Conservation (phyloP, 2,797 vertebrate genomes). For the Argya squamiceps region DNA sequence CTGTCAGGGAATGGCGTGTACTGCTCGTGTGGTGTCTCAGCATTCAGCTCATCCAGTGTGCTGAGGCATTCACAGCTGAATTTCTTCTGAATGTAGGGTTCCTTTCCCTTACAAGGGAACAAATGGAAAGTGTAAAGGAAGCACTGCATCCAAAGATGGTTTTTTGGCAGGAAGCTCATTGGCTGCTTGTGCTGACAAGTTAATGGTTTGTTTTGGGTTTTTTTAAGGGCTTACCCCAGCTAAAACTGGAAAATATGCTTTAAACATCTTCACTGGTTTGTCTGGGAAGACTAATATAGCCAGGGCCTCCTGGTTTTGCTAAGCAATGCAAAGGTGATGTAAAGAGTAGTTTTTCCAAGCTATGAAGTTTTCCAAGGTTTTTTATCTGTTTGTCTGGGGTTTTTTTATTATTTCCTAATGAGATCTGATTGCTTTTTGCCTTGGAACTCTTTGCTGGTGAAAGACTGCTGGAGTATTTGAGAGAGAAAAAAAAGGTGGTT, state of each 20-base stretch:
- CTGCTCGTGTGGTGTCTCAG: background rate
- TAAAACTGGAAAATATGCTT: background rate
- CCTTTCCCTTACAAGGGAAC: slow-evolving; percentile 42
- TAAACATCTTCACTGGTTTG: background rate
- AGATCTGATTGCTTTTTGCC: background rate
- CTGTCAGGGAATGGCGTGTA: background rate
- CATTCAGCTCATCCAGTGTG: background rate
- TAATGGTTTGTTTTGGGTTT: background rate
- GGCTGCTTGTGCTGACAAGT: background rate
- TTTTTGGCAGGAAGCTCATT: background rate
- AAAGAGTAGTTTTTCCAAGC: background rate
- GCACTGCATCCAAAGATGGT: background rate
- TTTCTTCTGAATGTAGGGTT: background rate
- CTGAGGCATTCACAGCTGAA: background rate
- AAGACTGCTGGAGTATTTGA: background rate
- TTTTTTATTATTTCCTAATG: background rate
- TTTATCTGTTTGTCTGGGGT: background rate
- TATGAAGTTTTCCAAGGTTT: background rate
- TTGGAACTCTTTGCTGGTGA: background rate
- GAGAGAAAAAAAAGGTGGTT: background rate
- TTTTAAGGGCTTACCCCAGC: background rate
- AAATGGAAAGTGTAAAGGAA: background rate
- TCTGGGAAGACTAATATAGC: background rate
- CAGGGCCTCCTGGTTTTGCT: background rate
- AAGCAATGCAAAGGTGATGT: background rate